Conservation (phyloP, 1,140 invertebrate genomes). For the Eumeta japonica region DNA sequence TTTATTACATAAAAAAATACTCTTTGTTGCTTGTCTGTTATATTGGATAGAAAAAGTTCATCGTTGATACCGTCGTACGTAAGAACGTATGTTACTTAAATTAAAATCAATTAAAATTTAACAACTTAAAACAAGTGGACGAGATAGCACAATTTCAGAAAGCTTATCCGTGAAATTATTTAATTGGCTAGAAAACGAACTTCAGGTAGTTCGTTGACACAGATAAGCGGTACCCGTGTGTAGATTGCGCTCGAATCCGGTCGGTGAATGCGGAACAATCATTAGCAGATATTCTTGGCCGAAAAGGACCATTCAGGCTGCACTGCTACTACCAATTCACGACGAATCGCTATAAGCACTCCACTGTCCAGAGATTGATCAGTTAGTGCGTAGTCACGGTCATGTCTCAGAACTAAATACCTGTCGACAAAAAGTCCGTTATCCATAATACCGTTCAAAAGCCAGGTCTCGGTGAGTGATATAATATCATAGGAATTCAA, state of each 20-base stretch:
- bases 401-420: conserved; percentile 15
- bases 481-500: conserved; percentile 12
- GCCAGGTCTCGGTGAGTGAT: conserved; percentile 15
- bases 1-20: neutral
- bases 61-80: neutral
- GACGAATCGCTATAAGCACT: conserved; percentile 10
- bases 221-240: neutral
- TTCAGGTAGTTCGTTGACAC: neutral
- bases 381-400: conserved; percentile 12
- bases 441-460: conserved; percentile 9
- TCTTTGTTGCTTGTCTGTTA: neutral
- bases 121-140: neutral
- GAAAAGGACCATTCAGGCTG: conserved; percentile 8
- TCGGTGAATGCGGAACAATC: neutral
- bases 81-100: neutral
- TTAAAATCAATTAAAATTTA: neutral
- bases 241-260: neutral
- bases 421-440: conserved; percentile 12
- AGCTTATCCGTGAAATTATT: neutral
- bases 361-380: conserved; percentile 11
- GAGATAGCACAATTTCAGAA: neutral
- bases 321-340: conserved; percentile 4
- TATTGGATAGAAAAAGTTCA: neutral
- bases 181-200: neutral
- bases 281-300: conserved; percentile 12